Base-by-base conservation (phyloP, 2,797 vertebrate species). In the Galago senegalensis region DNA sequence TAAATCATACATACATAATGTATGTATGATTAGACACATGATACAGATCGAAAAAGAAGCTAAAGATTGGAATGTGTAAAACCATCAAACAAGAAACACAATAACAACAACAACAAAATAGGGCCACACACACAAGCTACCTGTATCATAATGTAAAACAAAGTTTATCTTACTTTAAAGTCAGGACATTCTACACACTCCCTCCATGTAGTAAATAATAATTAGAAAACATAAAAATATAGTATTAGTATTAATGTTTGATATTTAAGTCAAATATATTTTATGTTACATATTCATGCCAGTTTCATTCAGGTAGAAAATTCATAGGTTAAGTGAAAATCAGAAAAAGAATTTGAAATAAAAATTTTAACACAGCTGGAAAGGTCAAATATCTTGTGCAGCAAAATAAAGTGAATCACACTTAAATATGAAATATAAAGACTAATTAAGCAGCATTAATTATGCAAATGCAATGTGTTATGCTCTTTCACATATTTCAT, bases 191-290 rank as follows among this genome's bases (percentile, higher is more conserved):
- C 61, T 76, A 76, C 43, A 67, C 0, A 53, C 7, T 77, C 43
- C 61, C 12, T 82, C 8, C 8, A 34, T 56, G 7, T 0, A 73
- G 7, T 43, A 76, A 70, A 82, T 4, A 77, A 29, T n/a, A 77
- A 81, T 27, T 34, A 69, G 72, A 20, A 81, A 75, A 63, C 0
- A 75, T 75, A 25, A 61, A 61, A 61, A 61, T 23, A 46, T 5
- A 60, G 7, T 40, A 72, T 18, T 90, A 43, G 11, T 18, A 76
- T 77, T 88, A 40, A 93, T 31, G 7, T 5, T 40, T 91, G 16
- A 81, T 53, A n/a, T 88, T 86, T 89, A 70, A 87, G 70, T 70
- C 16, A 82, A 93, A 61, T 60, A 10, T 10, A 56, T 91, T 90
- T 75, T 46, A 0, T 73, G 34, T 73, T 34, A 65, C 27, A 2